Evolutionary conservation across 2,113 vertebrate species (phyloP), one percentile per base, ranked within the genome.

Genomic region (Melanostigma gelatinosum): DNA sequence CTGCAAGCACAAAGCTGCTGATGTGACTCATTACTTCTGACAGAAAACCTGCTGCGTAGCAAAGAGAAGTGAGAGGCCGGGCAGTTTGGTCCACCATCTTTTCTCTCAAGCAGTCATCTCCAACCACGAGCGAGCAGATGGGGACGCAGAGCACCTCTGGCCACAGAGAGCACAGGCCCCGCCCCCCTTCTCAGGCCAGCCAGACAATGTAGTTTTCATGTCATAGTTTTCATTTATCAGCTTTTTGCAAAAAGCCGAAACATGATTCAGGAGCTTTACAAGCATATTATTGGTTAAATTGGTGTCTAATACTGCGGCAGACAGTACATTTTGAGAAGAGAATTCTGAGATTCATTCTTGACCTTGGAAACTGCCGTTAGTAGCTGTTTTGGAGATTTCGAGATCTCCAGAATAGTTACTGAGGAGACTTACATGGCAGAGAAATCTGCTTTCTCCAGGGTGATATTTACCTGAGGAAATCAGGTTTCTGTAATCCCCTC

Each of bases 71-170:
- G 64, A 27, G 40, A 24, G 60, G 29, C 70, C 20, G 79, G 65
- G 70, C 80, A 44, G 75, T 80, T 90, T 68, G 52, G 44, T 74
- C 77, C 15, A 24, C 68, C 61, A 38, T 82, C 42, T 82, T 75
- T 74, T 72, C 84, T 86, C 68, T 60, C 54, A 48, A 77, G 78
- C 72, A 34, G 44, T 89, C 75, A 52, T 85, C 64, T 82, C 82
- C 72, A 65, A 58, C 85, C 70, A 75, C 38, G 75, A 88, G 52
- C 4, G 73, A 93, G 77, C 93, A 93, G 93, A 93, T 91, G 93
- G 92, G 64, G 61, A 79, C 77, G 84, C 84, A 72, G 85, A 87
- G 91, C 85, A 90, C 91, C 91, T 91, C 93, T 93, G 91, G 91
- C 88, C 58, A 91, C 69, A 63, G 71, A 4, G 68, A 62, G 40